A percentile compares a stretch with the other conserved stretches of the same genome.
Conservation (phyloP, 2,113 vertebrate species). For the Cyanoliseus patagonus region DNA sequence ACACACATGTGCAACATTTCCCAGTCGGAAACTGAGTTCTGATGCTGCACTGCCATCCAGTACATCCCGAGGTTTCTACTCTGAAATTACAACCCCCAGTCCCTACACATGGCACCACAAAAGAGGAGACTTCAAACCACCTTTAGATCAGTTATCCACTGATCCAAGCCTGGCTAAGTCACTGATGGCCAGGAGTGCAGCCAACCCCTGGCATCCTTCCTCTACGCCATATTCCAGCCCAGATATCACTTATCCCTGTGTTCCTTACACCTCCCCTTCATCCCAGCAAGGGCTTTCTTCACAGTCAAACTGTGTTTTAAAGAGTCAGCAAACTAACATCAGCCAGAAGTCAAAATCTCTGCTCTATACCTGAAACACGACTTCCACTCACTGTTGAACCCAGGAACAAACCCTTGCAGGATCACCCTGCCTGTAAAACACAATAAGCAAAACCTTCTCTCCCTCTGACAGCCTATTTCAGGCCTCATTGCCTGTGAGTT, state of each 20-base stretch:
- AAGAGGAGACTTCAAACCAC: neutral
- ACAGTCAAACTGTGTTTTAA: neutral
- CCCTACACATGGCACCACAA: neutral
- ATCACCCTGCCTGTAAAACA: neutral
- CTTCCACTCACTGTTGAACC: neutral
- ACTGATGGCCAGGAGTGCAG: accelerated
- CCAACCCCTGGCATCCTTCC: neutral
- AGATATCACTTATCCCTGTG: accelerated
- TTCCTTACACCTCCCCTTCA: neutral
- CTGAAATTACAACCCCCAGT: neutral
- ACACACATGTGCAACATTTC: neutral
- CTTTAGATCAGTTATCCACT: neutral
- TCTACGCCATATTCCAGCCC: neutral
- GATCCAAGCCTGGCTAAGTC: neutral
- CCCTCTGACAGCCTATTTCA: neutral
- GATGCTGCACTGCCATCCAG: accelerated
- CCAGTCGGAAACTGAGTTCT: neutral
- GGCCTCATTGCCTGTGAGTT: neutral
- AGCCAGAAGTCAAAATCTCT: neutral
- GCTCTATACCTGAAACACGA: neutral
- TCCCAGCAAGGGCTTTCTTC: neutral
- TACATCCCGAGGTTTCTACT: neutral
- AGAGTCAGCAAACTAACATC: neutral
- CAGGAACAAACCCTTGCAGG: neutral
- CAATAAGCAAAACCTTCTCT: neutral